Evolutionary conservation across 2,113 vertebrate species (phyloP), one percentile per base, ranked within the genome.

Genomic region (Salminus brasiliensis): DNA sequence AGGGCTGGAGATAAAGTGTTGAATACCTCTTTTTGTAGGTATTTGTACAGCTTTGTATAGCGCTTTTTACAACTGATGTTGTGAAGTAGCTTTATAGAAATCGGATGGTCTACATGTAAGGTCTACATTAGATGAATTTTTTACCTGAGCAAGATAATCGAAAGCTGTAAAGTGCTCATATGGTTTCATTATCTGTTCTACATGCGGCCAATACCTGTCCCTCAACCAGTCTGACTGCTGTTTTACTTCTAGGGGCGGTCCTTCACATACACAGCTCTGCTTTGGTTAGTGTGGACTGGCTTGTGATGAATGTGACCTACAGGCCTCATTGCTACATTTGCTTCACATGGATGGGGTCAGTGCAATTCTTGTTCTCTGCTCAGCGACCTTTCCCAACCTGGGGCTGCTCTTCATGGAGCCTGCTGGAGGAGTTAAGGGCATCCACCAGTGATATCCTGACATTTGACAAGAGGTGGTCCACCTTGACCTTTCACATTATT

Each of bases 301-400:
- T 98, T 87, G 95, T 98, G 79, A 92, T 86, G 77, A 96, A 98
- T 27, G 94, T 90, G 47, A 96, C 95, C 11, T 98, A 98, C 86
- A 90, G 95, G 43, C 95, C 94, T 0, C 0, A 95, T 88, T 97
- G 95, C 85, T 94, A 97, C 83, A 81, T 96, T 83, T 99, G 96
- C 87, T 93, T 95, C 92, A 94, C 93, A 0, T 81, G 2, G 69
- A 55, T 11, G 0, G 89, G 90, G 49, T 91, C 86, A 0, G 79
- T 95, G 13, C 90, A 88, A 2, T 99, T 99, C 85, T 76, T 25
- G 43, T 98, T 97, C 87, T 96, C 95, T 0, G 27, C 60, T 7
- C 85, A 78, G 1, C 65, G 65, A 8, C 95, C 95, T 12, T 89
- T 91, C 0, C 88, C 62, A 0, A 76, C 69, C 0, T 91, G 89